These are phyloP conservation scores for Raja brachyura DNA, from an alignment of 2,113 vertebrate species.

Conservation along the genomic window DNA sequence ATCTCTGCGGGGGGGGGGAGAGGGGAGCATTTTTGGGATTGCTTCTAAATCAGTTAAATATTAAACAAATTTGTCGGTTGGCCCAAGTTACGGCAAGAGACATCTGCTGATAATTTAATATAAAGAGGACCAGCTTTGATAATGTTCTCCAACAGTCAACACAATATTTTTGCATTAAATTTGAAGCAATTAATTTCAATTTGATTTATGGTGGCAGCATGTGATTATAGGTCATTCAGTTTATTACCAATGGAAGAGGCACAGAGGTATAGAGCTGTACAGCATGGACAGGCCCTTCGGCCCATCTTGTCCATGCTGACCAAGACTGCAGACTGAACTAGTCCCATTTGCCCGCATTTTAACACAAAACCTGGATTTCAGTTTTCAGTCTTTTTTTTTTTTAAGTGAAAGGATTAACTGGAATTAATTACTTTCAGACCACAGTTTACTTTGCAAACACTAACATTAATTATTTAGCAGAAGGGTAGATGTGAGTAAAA, in stretches of 20 bases:
- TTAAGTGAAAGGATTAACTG: too few relatives aligned
- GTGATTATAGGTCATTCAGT: not conserved
- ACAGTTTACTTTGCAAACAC: not conserved
- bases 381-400: too few relatives aligned
- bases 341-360: too few relatives aligned
- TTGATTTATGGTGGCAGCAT: not conserved
- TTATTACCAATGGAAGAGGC: not conserved
- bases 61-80: not conserved
- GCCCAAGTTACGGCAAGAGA: not conserved
- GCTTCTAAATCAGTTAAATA: conserved; percentile 14
- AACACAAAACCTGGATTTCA: too few relatives aligned
- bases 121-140: not conserved
- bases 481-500: not conserved
- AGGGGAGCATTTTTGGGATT: not conserved
- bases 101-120: not conserved
- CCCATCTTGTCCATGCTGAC: too few relatives aligned
- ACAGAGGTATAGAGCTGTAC: not conserved
- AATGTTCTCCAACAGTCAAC: not conserved
- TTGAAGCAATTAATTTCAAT: not conserved
- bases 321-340: too few relatives aligned
- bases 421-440: too few relatives aligned
- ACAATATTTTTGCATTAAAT: not conserved
- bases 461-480: not conserved
- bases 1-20: not conserved
- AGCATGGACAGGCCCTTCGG: too few relatives aligned